Evolutionary conservation across 2,113 vertebrate genomes (phyloP).

Genomic region (Rhombomys opimus): DNA sequence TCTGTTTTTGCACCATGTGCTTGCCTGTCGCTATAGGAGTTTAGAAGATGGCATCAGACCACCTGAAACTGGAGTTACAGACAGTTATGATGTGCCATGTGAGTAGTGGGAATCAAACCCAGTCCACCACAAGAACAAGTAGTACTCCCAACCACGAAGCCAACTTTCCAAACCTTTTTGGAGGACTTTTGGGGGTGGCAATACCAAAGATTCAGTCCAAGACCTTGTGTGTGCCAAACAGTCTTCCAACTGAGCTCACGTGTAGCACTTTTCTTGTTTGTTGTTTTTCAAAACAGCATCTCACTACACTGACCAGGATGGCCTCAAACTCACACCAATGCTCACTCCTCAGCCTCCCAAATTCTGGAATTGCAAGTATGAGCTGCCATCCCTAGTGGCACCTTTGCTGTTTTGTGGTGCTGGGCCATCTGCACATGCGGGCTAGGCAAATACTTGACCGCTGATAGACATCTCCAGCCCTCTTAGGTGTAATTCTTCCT

Average conservation of each 20-base stretch:
- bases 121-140: neutral
- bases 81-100: neutral
- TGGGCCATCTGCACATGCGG: neutral
- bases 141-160: neutral
- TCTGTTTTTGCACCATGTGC: neutral
- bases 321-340: neutral
- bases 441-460: neutral
- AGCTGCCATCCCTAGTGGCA: neutral
- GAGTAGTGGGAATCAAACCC: neutral
- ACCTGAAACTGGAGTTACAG: neutral
- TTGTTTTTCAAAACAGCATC: neutral
- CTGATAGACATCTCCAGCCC: neutral
- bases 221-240: neutral
- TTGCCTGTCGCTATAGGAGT: neutral
- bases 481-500: too few relatives aligned
- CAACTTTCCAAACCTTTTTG: neutral
- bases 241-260: neutral
- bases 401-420: neutral
- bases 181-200: too few relatives aligned
- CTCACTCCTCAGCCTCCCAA: neutral
- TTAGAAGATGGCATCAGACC: neutral
- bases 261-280: neutral
- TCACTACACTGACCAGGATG: neutral
- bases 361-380: neutral
- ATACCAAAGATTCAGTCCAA: neutral